Evolutionary conservation across 2,113 vertebrate genomes (phyloP).

Genomic region (Chunga burmeisteri): DNA sequence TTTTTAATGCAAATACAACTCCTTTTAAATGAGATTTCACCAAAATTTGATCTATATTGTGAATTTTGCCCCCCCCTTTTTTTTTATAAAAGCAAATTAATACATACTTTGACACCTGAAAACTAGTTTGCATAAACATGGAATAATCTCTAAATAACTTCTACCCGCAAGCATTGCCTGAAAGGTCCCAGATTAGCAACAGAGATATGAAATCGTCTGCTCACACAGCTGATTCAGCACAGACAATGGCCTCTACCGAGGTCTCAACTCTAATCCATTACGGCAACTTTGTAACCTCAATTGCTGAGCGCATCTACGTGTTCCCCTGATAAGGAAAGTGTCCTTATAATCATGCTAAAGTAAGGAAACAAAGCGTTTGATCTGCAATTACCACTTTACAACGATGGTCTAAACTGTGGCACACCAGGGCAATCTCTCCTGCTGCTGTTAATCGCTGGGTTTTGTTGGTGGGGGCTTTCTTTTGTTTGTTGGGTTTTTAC

Average conservation of each 20-base stretch:
- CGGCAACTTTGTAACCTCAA: neutral
- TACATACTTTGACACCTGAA: neutral
- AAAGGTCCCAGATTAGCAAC: neutral
- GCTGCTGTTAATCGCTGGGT: rapidly evolving
- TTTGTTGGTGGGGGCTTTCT: neutral
- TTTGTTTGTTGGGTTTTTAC: neutral
- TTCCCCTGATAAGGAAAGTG: neutral
- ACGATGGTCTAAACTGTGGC: neutral
- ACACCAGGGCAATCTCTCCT: neutral
- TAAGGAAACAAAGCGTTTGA: neutral
- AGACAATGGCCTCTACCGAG: neutral
- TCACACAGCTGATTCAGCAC: neutral
- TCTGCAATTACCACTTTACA: neutral
- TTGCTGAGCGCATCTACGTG: neutral
- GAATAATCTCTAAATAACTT: neutral
- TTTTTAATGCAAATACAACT: neutral
- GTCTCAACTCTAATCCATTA: neutral
- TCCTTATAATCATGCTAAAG: neutral
- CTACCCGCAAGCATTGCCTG: neutral
- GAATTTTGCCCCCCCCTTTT: rapidly evolving
- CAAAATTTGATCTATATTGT: neutral
- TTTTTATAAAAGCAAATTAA: neutral
- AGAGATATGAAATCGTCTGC: neutral
- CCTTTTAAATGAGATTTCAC: neutral
- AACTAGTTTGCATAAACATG: neutral